Evolutionary conservation across 2,113 vertebrate species (phyloP).

Genomic region (Amphilophus citrinellus): DNA sequence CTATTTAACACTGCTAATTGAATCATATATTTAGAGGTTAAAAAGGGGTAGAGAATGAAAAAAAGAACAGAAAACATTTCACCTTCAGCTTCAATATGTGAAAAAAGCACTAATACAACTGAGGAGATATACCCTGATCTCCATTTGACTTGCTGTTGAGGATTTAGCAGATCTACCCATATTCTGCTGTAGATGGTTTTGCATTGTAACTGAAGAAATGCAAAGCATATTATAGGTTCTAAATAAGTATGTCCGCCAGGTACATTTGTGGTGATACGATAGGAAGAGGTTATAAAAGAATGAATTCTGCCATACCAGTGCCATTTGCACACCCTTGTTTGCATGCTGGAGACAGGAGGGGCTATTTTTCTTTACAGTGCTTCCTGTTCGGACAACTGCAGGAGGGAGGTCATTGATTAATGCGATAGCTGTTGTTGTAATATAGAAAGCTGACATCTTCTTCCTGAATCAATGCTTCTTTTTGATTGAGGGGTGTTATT

Average conservation of each 20-base stretch:
- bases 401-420: slow-evolving; percentile 1
- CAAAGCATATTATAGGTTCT: slow-evolving; percentile 18
- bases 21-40: neutral
- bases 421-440: neutral
- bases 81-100: slow-evolving; percentile 22
- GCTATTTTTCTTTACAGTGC: neutral
- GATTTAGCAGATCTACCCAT: slow-evolving; percentile 36
- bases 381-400: neutral
- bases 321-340: neutral
- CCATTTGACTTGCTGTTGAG: slow-evolving; percentile 5
- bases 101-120: slow-evolving; percentile 1
- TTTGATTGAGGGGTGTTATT: slow-evolving; percentile 33
- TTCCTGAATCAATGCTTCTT: neutral
- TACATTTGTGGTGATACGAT: slow-evolving; percentile 30
- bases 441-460: slow-evolving; percentile 11
- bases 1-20: neutral
- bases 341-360: neutral
- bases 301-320: neutral
- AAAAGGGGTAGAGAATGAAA: neutral
- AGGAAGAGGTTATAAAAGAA: slow-evolving; percentile 2
- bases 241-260: neutral
- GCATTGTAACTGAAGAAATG: slow-evolving; percentile 10
- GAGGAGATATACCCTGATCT: slow-evolving; percentile 15
- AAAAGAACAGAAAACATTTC: neutral
- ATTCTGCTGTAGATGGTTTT: slow-evolving; percentile 35